Evolutionary conservation across 1,140 invertebrate species (phyloP).

Genomic region (Drosophila sechellia): DNA sequence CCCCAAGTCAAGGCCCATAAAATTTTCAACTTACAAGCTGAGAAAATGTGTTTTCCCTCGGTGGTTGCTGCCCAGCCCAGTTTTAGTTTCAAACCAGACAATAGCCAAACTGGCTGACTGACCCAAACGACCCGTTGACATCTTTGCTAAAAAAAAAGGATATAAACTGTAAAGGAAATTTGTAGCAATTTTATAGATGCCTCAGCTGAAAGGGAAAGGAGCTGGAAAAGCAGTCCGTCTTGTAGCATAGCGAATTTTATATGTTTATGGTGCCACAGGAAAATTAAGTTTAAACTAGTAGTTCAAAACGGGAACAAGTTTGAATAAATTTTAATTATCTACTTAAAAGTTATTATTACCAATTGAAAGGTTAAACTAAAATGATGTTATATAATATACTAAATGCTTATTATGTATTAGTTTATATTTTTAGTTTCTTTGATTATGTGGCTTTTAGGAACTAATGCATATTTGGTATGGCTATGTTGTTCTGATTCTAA

Average conservation of each 20-base stretch:
- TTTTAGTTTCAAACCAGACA: conserved; percentile 45
- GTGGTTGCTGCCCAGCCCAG: conserved; percentile 54
- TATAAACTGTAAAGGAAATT: conserved; percentile 59
- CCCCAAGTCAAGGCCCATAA: conserved; percentile 73
- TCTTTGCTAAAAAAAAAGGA: conserved; percentile 58
- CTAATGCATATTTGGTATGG: too few species aligned
- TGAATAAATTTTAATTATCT: too few species aligned
- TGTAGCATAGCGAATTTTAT: conserved; percentile 60
- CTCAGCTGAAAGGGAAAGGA: not conserved
- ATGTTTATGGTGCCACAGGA: conserved; percentile 37
- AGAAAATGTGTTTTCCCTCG: conserved; percentile 65
- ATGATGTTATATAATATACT: too few species aligned
- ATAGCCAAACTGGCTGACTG: conserved; percentile 45
- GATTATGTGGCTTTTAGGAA: too few species aligned
- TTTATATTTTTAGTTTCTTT: too few species aligned
- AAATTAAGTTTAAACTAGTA: not conserved
- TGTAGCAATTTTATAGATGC: conserved; percentile 62
- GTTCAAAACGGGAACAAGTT: too few species aligned
- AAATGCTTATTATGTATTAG: too few species aligned
- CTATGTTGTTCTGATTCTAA: too few species aligned
- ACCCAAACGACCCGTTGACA: conserved; percentile 41
- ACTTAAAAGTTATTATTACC: too few species aligned
- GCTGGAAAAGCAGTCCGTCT: conserved; percentile 3
- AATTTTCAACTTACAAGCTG: conserved; percentile 78
- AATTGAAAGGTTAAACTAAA: too few species aligned